Conservation (phyloP, 2,888 invertebrate species). For the Lobophora halterata region DNA sequence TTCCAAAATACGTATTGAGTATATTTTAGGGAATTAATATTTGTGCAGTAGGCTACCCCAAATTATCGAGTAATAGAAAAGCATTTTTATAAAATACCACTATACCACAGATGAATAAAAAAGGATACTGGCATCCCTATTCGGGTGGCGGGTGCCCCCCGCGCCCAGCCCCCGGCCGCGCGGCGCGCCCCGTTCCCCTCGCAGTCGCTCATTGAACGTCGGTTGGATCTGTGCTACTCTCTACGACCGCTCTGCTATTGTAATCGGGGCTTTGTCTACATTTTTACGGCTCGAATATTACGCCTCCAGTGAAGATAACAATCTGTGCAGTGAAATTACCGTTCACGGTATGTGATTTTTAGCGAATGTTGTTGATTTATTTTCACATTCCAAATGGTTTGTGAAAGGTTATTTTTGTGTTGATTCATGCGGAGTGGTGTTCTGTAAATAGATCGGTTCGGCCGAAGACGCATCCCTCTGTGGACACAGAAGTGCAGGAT, state of each 20-base stretch:
- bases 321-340: slow-evolving; percentile 72
- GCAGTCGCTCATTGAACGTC: slow-evolving; percentile 74
- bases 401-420: slow-evolving; percentile 80
- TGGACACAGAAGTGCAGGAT: slow-evolving; percentile 55
- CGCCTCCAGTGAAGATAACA: slow-evolving; percentile 57
- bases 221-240: slow-evolving; percentile 60
- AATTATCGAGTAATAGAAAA: too few relatives aligned
- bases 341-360: slow-evolving; percentile 74
- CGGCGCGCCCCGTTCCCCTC: slow-evolving; percentile 38
- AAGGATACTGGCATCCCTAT: slow-evolving; percentile 43
- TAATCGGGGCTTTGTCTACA: slow-evolving; percentile 69
- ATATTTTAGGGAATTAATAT: too few relatives aligned
- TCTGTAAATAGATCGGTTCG: slow-evolving; percentile 77
- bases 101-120: too few relatives aligned
- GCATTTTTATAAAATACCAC: slow-evolving; percentile 20
- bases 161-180: slow-evolving; percentile 31
- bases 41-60: too few relatives aligned
- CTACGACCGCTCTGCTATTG: slow-evolving; percentile 50
- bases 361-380: slow-evolving; percentile 58
- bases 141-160: slow-evolving; percentile 23
- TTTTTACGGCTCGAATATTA: slow-evolving; percentile 58
- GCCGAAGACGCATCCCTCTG: slow-evolving; percentile 70
- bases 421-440: slow-evolving; percentile 78
- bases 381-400: slow-evolving; percentile 67
- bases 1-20: too few relatives aligned